A percentile compares a stretch with the other conserved stretches of the same genome.
phyloP scores from a whole-genome alignment of 1,140 invertebrate genomes.

The Cepaea nemoralis region DNA sequence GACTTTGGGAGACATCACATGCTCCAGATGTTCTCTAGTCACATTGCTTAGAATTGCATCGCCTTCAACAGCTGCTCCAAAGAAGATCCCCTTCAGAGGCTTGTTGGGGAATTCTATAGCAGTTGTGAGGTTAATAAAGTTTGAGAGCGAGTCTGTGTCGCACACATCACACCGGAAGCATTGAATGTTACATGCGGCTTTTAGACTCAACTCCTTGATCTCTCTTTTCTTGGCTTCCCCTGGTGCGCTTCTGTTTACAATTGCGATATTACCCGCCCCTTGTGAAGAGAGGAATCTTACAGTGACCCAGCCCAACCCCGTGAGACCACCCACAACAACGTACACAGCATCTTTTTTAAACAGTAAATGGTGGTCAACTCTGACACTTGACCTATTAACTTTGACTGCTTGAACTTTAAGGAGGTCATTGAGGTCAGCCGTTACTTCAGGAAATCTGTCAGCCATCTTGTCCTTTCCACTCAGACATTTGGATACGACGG shows the following conservation, averaged over 20 bases:
- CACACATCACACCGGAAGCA: constrained; percentile 47
- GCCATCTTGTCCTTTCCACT: not conserved
- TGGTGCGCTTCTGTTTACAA: constrained; percentile 49
- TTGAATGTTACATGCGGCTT: constrained; percentile 40
- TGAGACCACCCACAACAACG: constrained; percentile 60
- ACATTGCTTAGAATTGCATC: constrained; percentile 49
- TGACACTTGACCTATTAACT: not conserved
- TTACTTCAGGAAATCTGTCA: not conserved
- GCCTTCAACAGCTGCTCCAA: constrained; percentile 53
- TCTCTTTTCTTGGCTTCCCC: constrained; percentile 30
- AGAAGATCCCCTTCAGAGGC: constrained; percentile 56
- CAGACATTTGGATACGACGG: constrained; percentile 1
- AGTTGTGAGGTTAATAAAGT: constrained; percentile 30
- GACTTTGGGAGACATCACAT: constrained; percentile 54
- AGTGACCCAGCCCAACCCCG: constrained; percentile 60
- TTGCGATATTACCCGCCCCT: constrained; percentile 53
- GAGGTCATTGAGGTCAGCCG: constrained; percentile 33
- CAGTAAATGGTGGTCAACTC: constrained; percentile 6
- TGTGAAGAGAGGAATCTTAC: constrained; percentile 49
- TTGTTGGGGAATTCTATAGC: constrained; percentile 16
- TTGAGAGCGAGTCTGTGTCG: constrained; percentile 31
- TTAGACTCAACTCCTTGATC: constrained; percentile 43
- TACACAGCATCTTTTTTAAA: constrained; percentile 50
- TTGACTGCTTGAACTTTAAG: not conserved
- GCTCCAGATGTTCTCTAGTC: constrained; percentile 46